phyloP scores from a whole-genome alignment of 2,797 vertebrate genomes.

The Oreortyx pictus region DNA sequence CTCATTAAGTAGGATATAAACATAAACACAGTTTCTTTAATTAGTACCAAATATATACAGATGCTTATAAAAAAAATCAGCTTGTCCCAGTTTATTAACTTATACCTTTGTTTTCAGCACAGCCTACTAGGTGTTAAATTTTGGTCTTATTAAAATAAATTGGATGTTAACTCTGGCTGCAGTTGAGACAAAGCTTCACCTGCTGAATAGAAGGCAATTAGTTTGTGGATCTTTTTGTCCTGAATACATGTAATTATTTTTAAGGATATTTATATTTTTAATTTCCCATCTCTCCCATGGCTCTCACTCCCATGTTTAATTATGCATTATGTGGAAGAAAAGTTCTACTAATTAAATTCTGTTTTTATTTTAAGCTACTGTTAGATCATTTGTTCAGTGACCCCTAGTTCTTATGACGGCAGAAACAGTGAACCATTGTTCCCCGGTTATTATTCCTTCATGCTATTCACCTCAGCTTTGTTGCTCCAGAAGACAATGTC shows the following conservation, averaged over 20 bases:
- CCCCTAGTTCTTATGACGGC: not conserved
- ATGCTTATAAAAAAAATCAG: not conserved
- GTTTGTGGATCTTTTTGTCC: conserved; percentile 34
- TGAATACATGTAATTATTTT: not conserved
- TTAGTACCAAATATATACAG: not conserved
- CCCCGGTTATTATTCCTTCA: not conserved
- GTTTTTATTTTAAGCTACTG: not conserved
- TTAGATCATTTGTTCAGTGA: conserved; percentile 4
- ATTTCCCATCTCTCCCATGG: conserved; percentile 27
- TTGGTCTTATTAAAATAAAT: conserved; percentile 44
- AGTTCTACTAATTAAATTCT: conserved; percentile 46
- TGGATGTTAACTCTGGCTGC: conserved; percentile 16
- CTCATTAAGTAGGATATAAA: not conserved
- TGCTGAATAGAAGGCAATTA: conserved; percentile 22
- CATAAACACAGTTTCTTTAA: not conserved
- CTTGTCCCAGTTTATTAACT: not conserved
- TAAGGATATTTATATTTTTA: conserved; percentile 46
- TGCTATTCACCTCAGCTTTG: not conserved
- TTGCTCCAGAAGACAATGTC: not conserved
- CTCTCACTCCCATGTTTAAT: conserved; percentile 41
- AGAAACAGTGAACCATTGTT: not conserved
- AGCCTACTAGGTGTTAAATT: not conserved
- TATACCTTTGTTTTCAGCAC: not conserved
- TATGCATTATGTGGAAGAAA: conserved; percentile 40
- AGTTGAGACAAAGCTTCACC: conserved; percentile 4